These are phyloP conservation scores for Phrynocephalus guinanensis DNA, from an alignment of 2,797 vertebrate species.

Conservation along the genomic window DNA sequence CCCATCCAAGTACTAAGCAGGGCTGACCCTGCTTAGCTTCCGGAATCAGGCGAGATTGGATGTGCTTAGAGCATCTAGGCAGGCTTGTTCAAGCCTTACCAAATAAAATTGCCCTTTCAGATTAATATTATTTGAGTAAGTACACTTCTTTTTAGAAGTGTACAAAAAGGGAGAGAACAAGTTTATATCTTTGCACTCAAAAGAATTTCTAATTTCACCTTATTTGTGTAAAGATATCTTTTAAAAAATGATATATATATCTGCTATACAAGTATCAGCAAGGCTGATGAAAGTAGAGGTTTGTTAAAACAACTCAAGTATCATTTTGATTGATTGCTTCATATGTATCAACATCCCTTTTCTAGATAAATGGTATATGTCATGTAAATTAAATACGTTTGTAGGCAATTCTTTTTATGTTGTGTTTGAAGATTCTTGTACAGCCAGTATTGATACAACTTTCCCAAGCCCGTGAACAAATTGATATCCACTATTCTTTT, in stretches of 20 bases:
- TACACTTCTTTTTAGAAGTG: background rate
- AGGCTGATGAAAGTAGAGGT: background rate
- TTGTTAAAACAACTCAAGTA: background rate
- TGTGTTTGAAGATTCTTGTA: background rate
- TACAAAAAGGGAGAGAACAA: background rate
- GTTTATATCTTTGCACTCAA: background rate
- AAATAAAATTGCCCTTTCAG: background rate
- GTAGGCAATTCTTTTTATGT: background rate
- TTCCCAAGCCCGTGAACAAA: background rate
- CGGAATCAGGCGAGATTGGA: too few relatives aligned
- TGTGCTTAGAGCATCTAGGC: too few relatives aligned
- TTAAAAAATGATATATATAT: background rate
- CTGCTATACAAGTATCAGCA: background rate
- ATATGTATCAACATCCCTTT: background rate
- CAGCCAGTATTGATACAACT: background rate
- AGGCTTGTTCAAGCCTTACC: background rate
- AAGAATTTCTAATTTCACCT: background rate
- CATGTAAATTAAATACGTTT: background rate
- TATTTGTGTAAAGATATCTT: background rate
- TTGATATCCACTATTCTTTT: background rate
- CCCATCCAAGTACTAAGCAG: too few relatives aligned
- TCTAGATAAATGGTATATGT: background rate
- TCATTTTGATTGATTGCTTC: background rate
- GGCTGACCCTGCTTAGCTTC: too few relatives aligned
- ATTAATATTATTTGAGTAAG: background rate